A percentile compares a stretch with the other conserved stretches of the same genome.
Evolutionary conservation across 2,113 vertebrate genomes (phyloP).

Genomic region (Poeciliopsis occidentalis): DNA sequence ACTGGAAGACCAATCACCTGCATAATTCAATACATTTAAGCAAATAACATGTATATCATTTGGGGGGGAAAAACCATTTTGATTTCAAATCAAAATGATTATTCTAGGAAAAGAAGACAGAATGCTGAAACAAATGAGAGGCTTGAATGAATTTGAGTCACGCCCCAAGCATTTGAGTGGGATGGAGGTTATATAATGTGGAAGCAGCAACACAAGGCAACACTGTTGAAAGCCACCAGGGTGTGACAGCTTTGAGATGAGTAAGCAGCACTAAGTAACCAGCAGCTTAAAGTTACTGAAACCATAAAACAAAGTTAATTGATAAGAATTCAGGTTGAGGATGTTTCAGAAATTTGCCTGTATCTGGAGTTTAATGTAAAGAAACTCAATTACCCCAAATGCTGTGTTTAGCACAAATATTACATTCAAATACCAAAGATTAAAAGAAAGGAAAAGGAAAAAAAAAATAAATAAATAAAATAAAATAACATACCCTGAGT

Average conservation of each 20-base stretch:
- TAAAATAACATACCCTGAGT: conserved; percentile 81
- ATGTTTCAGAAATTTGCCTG: neutral
- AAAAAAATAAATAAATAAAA: neutral
- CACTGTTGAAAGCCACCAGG: conserved; percentile 27
- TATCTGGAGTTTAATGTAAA: neutral
- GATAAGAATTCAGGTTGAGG: neutral
- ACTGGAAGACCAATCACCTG: neutral
- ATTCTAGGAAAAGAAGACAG: neutral
- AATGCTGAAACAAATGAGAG: neutral
- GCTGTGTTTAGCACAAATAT: conserved; percentile 9
- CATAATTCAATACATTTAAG: neutral
- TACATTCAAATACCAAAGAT: neutral
- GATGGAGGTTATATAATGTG: conserved; percentile 46
- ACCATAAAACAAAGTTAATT: neutral
- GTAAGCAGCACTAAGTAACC: neutral
- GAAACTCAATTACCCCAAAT: neutral
- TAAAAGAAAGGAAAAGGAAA: too few species aligned
- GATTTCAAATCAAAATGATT: neutral
- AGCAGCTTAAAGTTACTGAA: neutral
- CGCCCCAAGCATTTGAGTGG: conserved; percentile 23
- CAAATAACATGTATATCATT: too few species aligned
- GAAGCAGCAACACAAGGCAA: conserved; percentile 45
- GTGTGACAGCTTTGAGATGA: conserved; percentile 22
- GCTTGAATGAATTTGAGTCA: conserved; percentile 9
- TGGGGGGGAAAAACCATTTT: neutral